A percentile compares a stretch with the other conserved stretches of the same genome.
Evolutionary conservation across 1,140 invertebrate species (phyloP).

Genomic region (Hylaeus anthracinus): DNA sequence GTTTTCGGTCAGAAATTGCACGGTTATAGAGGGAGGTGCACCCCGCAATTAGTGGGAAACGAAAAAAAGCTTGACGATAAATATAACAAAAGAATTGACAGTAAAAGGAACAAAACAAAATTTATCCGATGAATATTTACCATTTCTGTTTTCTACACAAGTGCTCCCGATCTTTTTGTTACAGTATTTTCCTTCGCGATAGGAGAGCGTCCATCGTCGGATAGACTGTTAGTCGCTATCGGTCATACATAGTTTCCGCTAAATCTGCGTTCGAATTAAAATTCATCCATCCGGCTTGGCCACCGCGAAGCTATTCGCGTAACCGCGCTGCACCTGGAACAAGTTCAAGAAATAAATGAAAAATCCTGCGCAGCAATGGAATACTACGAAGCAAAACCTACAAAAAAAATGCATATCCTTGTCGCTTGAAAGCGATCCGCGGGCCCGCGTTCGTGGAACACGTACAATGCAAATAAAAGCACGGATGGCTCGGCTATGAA

Average conservation of each 20-base stretch:
- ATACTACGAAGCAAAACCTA: not conserved
- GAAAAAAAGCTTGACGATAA: not conserved
- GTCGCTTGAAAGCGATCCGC: slow-evolving; percentile 2
- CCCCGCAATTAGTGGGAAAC: not conserved
- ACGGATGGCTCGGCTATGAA: not conserved
- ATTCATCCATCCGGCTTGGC: slow-evolving; percentile 3
- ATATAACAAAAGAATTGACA: too few species aligned
- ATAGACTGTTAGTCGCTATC: not conserved
- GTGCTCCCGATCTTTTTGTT: too few species aligned
- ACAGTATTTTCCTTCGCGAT: too few species aligned
- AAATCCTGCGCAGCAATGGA: not conserved
- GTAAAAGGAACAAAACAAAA: too few species aligned
- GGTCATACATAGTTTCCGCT: not conserved
- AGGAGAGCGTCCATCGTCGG: too few species aligned
- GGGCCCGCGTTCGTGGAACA: not conserved
- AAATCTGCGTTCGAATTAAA: not conserved
- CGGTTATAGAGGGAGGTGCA: not conserved
- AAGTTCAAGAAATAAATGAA: slow-evolving; percentile 35
- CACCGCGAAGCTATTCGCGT: slow-evolving; percentile 9
- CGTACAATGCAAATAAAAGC: slow-evolving; percentile 18
- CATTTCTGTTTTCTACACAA: too few species aligned
- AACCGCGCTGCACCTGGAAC: slow-evolving; percentile 19
- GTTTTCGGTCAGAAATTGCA: not conserved
- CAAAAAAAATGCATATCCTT: not conserved
- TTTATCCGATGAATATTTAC: not conserved